Conservation (phyloP, 2,888 invertebrate species). For the Elmis aenea region DNA sequence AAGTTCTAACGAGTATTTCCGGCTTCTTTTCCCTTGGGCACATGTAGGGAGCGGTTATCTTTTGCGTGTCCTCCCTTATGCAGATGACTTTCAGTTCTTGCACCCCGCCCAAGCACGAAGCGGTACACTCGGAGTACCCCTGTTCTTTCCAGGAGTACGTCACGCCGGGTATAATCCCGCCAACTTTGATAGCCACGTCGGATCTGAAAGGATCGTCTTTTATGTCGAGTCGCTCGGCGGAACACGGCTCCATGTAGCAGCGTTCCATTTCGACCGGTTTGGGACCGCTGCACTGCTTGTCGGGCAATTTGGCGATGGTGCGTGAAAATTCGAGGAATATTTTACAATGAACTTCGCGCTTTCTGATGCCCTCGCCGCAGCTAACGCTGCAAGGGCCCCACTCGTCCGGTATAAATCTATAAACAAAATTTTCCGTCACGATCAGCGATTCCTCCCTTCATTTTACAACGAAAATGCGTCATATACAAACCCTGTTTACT, state of each 20-base stretch:
- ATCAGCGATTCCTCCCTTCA: too few species aligned
- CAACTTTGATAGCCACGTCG: constrained; percentile 21
- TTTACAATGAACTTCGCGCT: constrained; percentile 87
- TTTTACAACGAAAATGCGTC: too few species aligned
- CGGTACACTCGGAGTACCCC: constrained; percentile 90
- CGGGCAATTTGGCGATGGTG: constrained; percentile 82
- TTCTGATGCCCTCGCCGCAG: constrained; percentile 82
- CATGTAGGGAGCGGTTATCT: constrained; percentile 81
- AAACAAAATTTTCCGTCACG: constrained; percentile 29
- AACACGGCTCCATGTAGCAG: constrained; percentile 76
- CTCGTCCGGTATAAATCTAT: constrained; percentile 85
- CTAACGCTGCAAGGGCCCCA: constrained; percentile 82
- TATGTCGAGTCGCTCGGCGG: constrained; percentile 50
- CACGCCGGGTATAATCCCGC: constrained; percentile 65
- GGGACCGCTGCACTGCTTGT: constrained; percentile 79
- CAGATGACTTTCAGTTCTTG: constrained; percentile 87
- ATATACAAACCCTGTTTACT: too few species aligned
- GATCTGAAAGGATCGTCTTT: constrained; percentile 44
- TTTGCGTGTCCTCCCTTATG: constrained; percentile 78
- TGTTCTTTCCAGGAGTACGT: constrained; percentile 86
- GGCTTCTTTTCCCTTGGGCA: constrained; percentile 85
- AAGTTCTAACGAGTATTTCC: constrained; percentile 80
- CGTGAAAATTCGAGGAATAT: constrained; percentile 89
- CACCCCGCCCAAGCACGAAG: constrained; percentile 85
- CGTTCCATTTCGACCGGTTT: constrained; percentile 78